Evolutionary conservation across 2,113 vertebrate species (phyloP).

Genomic region (Pampusana beccarii): DNA sequence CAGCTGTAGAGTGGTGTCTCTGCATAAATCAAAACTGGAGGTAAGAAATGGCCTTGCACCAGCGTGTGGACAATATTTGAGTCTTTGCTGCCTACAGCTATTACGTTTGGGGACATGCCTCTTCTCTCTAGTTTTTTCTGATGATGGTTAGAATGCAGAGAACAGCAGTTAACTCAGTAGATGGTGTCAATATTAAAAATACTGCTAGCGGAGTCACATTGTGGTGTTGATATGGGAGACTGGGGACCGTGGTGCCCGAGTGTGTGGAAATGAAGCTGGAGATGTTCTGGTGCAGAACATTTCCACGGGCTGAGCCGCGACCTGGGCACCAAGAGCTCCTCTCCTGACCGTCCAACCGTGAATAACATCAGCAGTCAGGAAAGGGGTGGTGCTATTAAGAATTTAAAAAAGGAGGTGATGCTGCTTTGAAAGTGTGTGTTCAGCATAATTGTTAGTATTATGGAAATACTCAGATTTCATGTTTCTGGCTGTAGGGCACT

Average conservation of each 20-base stretch:
- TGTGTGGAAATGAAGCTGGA: conserved; percentile 40
- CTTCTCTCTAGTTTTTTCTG: background rate
- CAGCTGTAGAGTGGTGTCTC: background rate
- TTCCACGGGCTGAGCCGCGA: background rate
- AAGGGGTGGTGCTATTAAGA: background rate
- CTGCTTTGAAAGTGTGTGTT: background rate
- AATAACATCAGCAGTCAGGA: background rate
- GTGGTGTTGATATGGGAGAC: background rate
- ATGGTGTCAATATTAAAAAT: conserved; percentile 4
- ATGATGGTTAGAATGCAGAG: background rate
- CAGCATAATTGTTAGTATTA: background rate
- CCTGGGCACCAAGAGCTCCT: background rate
- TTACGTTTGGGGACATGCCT: background rate
- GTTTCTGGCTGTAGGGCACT: background rate
- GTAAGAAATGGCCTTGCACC: background rate
- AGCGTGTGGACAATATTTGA: background rate
- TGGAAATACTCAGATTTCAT: background rate
- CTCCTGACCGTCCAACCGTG: background rate
- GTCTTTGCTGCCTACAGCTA: background rate
- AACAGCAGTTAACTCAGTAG: background rate
- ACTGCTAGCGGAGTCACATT: background rate
- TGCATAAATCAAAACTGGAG: background rate
- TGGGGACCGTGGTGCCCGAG: background rate
- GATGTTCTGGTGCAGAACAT: background rate
- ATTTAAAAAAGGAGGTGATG: background rate